These are phyloP conservation scores for Ephialtes manifestator DNA, from an alignment of 2,888 invertebrate species.

Conservation along the genomic window DNA sequence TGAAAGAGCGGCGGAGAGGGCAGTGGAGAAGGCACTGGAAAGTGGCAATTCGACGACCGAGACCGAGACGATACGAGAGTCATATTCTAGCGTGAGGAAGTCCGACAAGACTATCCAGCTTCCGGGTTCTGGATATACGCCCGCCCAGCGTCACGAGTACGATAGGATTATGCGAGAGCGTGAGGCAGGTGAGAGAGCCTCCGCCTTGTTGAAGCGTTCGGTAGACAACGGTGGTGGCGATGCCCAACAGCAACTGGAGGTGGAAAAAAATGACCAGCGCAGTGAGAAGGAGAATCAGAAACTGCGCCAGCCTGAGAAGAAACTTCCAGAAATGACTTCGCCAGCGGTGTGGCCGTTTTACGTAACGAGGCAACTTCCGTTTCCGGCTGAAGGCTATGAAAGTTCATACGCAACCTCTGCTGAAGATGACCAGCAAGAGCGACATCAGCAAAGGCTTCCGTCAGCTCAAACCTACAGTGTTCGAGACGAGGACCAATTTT, in stretches of 20 bases:
- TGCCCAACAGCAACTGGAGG: conserved; percentile 1
- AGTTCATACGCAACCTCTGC: not conserved
- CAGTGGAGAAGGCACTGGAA: conserved; percentile 82
- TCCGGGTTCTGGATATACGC: conserved; percentile 70
- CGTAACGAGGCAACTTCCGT: conserved; percentile 45
- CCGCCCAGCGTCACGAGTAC: conserved; percentile 65
- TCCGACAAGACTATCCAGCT: conserved; percentile 68
- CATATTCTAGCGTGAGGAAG: conserved; percentile 79
- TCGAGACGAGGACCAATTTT: conserved; percentile 18
- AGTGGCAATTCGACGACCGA: conserved; percentile 80
- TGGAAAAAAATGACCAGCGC: conserved; percentile 14
- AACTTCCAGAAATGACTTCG: conserved; percentile 21
- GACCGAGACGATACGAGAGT: conserved; percentile 79
- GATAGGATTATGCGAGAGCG: conserved; percentile 66
- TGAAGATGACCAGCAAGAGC: conserved; percentile 9
- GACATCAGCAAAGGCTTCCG: conserved; percentile 25
- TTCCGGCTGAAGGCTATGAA: conserved; percentile 20
- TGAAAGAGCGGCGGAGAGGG: conserved; percentile 82
- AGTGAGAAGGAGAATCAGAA: conserved; percentile 39
- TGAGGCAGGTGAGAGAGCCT: conserved; percentile 70
- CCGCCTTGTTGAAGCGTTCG: conserved; percentile 64
- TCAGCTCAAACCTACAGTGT: not conserved
- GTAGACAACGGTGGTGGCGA: conserved; percentile 38
- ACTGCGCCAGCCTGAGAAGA: conserved; percentile 2
- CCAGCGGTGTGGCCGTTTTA: not conserved